Conservation (phyloP, 1,140 invertebrate genomes). For the Orius insidiosus region DNA sequence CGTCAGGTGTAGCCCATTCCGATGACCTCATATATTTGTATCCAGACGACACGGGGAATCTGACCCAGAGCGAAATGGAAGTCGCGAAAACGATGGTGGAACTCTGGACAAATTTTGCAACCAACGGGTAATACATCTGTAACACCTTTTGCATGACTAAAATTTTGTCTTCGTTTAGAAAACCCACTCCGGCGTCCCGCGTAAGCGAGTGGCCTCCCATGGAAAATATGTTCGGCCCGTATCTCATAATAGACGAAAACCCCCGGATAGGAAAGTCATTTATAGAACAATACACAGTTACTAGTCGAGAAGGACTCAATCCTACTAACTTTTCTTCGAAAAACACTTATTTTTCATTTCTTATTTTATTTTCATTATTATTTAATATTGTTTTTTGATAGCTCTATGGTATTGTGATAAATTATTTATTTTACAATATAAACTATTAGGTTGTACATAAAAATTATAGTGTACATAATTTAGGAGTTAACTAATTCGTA, state of each 20-base stretch:
- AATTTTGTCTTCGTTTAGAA: constrained; percentile 1
- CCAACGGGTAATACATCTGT: constrained; percentile 22
- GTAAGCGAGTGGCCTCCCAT: too few relatives aligned
- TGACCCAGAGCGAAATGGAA: constrained; percentile 22
- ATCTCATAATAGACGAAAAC: not conserved
- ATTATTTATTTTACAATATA: too few relatives aligned
- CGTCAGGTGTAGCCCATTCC: constrained; percentile 27
- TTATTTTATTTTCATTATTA: not conserved
- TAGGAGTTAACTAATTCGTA: too few relatives aligned
- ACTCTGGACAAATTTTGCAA: constrained; percentile 29
- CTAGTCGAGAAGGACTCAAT: too few relatives aligned
- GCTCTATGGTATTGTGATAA: not conserved
- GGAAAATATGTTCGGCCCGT: not conserved
- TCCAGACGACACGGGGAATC: constrained; percentile 21
- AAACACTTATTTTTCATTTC: not conserved
- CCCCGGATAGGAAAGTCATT: not conserved
- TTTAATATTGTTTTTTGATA: not conserved
- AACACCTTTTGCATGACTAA: not conserved
- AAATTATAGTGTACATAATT: not conserved
- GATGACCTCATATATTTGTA: constrained; percentile 33
- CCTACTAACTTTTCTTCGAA: too few relatives aligned
- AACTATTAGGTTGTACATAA: not conserved
- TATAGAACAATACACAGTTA: not conserved
- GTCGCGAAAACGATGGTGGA: constrained; percentile 29
- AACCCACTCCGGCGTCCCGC: not conserved